A percentile compares a stretch with the other conserved stretches of the same genome.
These are phyloP conservation scores for Brevimyrus niger DNA, from an alignment of 2,113 vertebrate genomes.

Conservation along the genomic window DNA sequence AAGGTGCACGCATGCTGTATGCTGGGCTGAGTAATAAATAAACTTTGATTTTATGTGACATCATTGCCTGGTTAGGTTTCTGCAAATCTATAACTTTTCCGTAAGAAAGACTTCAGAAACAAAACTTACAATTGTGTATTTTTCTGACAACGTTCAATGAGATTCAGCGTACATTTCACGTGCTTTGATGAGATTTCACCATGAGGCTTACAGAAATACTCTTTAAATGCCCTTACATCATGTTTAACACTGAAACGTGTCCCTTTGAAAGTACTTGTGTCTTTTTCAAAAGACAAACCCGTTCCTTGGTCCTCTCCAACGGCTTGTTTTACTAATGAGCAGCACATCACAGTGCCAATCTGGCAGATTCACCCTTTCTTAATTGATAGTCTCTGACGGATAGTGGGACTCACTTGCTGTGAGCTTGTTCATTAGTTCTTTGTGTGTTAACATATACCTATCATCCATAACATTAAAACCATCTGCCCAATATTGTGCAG, in stretches of 20 bases:
- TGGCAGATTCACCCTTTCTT: not conserved
- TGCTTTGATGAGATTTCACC: not conserved
- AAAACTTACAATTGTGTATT: not conserved
- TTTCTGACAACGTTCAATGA: not conserved
- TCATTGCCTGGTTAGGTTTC: not conserved
- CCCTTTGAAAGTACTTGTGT: not conserved
- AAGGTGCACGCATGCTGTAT: not conserved
- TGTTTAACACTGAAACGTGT: not conserved
- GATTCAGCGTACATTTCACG: not conserved
- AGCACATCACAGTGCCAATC: not conserved
- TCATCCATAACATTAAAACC: not conserved
- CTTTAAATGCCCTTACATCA: not conserved
- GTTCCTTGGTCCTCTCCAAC: not conserved
- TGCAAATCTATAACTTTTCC: not conserved
- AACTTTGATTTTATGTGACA: not conserved
- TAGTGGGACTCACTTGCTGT: not conserved
- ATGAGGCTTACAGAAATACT: not conserved
- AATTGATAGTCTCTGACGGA: not conserved
- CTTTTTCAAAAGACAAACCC: not conserved
- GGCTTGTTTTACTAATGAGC: not conserved
- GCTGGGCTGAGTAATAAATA: not conserved
- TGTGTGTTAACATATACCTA: not conserved
- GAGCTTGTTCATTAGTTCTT: not conserved
- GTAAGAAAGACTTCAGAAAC: not conserved
- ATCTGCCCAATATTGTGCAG: not conserved